Evolutionary conservation across 2,888 invertebrate genomes (phyloP).

Genomic region (Pachycephus smyrnensis): DNA sequence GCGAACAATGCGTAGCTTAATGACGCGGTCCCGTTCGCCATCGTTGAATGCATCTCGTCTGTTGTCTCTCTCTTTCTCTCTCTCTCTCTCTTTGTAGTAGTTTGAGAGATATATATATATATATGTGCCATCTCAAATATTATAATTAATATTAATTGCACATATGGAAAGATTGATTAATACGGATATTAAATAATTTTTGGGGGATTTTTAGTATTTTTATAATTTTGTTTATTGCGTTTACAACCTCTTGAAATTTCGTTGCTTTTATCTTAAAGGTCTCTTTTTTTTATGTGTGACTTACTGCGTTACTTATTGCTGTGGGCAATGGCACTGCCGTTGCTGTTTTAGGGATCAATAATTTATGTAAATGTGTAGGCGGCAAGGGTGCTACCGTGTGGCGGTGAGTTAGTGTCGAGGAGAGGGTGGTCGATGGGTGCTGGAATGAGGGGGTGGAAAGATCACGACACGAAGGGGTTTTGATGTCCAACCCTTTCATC

Average conservation of each 20-base stretch:
- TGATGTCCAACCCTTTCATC: conserved; percentile 67
- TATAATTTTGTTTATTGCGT: background rate
- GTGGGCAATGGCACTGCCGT: conserved; percentile 62
- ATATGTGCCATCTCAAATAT: background rate
- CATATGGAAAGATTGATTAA: background rate
- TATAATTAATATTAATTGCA: background rate
- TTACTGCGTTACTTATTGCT: background rate
- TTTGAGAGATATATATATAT: background rate
- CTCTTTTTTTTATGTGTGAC: background rate
- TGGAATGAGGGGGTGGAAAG: conserved; percentile 54
- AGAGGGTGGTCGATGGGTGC: conserved; percentile 44
- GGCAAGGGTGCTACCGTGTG: conserved; percentile 66
- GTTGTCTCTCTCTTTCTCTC: background rate
- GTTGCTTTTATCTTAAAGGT: background rate
- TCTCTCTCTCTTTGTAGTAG: background rate
- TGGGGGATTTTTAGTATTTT: background rate
- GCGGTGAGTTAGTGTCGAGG: conserved; percentile 63
- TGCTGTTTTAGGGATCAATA: conserved; percentile 66
- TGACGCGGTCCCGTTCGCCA: conserved; percentile 51
- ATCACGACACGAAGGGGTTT: conserved; percentile 65
- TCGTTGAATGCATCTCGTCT: conserved; percentile 14
- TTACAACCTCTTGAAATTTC: background rate
- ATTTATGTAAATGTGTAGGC: conserved; percentile 67
- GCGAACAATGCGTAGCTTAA: conserved; percentile 66
- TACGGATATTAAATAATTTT: background rate